phyloP scores from a whole-genome alignment of 2,113 vertebrate species.

The Callaeas wilsoni region DNA sequence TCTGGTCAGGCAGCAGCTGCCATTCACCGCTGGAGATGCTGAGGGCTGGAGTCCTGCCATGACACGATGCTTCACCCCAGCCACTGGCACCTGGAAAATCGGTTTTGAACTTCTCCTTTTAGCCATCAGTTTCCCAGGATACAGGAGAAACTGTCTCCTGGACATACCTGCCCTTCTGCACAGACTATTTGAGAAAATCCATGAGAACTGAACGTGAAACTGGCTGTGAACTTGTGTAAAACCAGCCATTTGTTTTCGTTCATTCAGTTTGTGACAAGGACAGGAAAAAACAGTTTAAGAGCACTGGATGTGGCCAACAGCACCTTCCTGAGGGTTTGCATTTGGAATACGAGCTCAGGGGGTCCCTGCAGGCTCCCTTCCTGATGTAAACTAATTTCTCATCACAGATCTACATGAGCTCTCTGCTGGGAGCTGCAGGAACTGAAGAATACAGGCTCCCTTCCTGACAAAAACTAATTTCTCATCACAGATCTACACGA shows the following conservation, averaged over 20 bases:
- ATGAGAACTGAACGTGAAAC: neutral
- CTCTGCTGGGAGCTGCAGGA: constrained; percentile 85
- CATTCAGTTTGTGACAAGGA: neutral
- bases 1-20: neutral
- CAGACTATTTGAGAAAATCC: neutral
- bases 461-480: neutral
- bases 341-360: neutral
- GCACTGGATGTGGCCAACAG: neutral
- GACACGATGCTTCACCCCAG: neutral
- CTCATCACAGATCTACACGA: constrained; percentile 82
- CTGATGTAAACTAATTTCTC: neutral
- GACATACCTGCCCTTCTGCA: neutral
- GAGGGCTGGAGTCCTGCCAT: neutral
- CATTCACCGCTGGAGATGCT: neutral
- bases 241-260: neutral
- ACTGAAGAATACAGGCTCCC: constrained; percentile 76
- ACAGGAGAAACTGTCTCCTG: neutral
- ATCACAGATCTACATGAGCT: constrained; percentile 86
- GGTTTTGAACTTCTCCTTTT: neutral
- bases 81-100: neutral
- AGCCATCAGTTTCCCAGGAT: neutral
- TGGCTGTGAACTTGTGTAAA: neutral
- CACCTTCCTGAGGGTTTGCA: neutral
- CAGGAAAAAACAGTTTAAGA: neutral
- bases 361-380: neutral